Evolutionary conservation across 2,888 invertebrate species (phyloP), one percentile per base, ranked within the genome.

Genomic region (Tachina lurida): DNA sequence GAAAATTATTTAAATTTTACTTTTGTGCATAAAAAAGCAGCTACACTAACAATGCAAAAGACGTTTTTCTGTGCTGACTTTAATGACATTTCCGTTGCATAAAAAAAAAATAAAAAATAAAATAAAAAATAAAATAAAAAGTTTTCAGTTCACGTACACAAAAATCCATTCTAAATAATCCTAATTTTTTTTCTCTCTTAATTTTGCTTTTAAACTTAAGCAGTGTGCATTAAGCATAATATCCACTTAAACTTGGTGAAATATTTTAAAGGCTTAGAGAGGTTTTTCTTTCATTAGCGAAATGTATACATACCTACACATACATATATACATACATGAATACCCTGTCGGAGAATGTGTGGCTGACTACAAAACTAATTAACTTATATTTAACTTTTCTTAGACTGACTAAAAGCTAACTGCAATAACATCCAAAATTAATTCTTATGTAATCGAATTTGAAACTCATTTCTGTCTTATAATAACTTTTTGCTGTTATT

Each of bases 151-250:
- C 41, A 67, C 31, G 31, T 47, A 15, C 19, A 63, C 0, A 17
- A 52, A 52, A 67, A 52, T 60, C 10, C 52, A 68, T 68, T 68
- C 52, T 43, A 73, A 73, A 47, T 49, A 73, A 52, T 52, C 73
- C 43, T 67, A 80, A 80, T 73, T 65, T 65, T 71, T 58, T 12
- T 58, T 60, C 45, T 71, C 41, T 13, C 39, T 71, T 63, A n/a
- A 49, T 41, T 68, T n/a, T 9, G 17, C 52, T 60, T 13, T 73
- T 31, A 62, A 74, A 60, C 39, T 31, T 62, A 74, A 68, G 52
- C 73, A 49, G 22, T 67, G 70, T 63, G 74, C 80, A 68, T 74
- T 62, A 74, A 43, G 45, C 80, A 49, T 73, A 73, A 77, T 68
- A 77, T 19, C 54, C 54, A 71, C 67, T 78, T 70, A 31, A 45